phyloP scores from a whole-genome alignment of 2,888 invertebrate genomes.

The Anthophora plumipes region DNA sequence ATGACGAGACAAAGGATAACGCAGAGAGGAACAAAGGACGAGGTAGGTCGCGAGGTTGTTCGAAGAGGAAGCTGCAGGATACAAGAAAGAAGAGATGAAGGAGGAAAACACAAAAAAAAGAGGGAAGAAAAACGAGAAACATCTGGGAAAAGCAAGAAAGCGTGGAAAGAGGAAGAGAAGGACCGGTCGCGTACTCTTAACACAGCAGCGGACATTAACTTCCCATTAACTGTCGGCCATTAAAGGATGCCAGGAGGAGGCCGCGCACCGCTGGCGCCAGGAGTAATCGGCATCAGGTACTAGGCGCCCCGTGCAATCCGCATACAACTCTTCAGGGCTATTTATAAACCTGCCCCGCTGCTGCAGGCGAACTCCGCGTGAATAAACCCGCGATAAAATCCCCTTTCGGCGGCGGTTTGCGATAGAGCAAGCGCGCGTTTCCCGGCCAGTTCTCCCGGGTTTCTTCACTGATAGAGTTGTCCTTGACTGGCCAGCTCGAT shows the following conservation, averaged over 20 bases:
- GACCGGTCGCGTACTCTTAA: conserved; percentile 69
- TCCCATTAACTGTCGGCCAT: conserved; percentile 78
- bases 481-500: conserved; percentile 4
- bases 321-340: conserved; percentile 62
- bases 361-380: conserved; percentile 39
- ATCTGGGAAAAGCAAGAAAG: conserved; percentile 34
- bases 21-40: background rate
- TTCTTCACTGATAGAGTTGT: conserved; percentile 10
- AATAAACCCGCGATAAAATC: conserved; percentile 58
- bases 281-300: conserved; percentile 68
- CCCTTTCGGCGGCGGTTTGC: conserved; percentile 39
- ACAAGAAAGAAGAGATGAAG: background rate
- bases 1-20: background rate
- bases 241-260: conserved; percentile 62
- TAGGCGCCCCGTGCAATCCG: conserved; percentile 64
- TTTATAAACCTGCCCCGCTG: conserved; percentile 70
- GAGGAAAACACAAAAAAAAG: background rate
- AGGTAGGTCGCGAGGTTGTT: background rate
- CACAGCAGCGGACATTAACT: conserved; percentile 76
- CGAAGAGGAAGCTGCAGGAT: background rate
- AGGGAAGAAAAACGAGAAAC: background rate
- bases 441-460: background rate
- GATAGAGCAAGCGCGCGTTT: conserved; percentile 32
- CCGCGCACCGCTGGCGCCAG: conserved; percentile 70
- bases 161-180: conserved; percentile 69